Conservation (phyloP, 2,797 vertebrate genomes). For the Thunnus albacares region DNA sequence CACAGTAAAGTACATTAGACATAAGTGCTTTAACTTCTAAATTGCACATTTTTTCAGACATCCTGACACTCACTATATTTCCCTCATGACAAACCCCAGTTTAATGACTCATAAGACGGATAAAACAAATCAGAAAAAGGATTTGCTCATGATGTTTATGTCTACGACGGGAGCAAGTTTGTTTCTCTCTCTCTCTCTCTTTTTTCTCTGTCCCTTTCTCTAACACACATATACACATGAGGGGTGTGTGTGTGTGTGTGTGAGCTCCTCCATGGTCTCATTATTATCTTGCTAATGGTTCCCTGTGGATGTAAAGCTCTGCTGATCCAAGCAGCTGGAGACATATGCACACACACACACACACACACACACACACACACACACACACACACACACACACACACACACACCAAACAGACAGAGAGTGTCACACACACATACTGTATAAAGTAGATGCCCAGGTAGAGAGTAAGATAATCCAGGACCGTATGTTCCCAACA, state of each 20-base stretch:
- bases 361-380: background rate
- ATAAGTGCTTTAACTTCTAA: background rate
- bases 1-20: background rate
- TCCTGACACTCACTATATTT: background rate
- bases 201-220: background rate
- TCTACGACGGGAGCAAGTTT: constrained; percentile 27
- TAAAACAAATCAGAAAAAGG: constrained; percentile 23
- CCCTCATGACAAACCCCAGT: background rate
- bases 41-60: background rate
- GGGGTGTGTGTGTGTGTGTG: background rate
- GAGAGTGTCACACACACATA: background rate
- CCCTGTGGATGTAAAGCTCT: constrained; percentile 80
- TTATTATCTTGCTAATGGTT: constrained; percentile 82
- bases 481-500: constrained; percentile 65
- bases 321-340: constrained; percentile 82
- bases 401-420: constrained; percentile 6
- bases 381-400: constrained; percentile 19
- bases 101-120: constrained; percentile 1
- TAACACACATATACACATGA: constrained; percentile 31
- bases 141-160: constrained; percentile 20
- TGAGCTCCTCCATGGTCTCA: constrained; percentile 69
- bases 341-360: constrained; percentile 38
- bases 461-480: constrained; percentile 53
- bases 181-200: constrained; percentile 19
- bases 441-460: constrained; percentile 21